These are phyloP conservation scores for Turritopsis dohrnii DNA, from an alignment of 30 jellyfish, hydroid and myxozoan genomes.

Conservation along the genomic window DNA sequence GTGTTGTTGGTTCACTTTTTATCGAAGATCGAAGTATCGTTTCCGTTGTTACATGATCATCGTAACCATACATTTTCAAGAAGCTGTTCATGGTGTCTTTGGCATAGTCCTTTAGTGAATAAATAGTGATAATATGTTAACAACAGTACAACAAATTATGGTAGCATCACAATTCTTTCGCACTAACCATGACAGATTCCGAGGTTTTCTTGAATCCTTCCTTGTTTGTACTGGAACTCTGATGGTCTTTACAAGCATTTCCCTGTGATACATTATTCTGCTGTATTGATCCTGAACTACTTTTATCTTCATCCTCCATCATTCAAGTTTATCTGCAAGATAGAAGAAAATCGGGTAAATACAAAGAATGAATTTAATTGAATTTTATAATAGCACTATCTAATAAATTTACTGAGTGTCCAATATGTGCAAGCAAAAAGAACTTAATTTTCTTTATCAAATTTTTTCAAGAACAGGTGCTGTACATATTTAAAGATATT, in stretches of 20 bases:
- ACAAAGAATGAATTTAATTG: too few relatives aligned
- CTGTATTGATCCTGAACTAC: background rate
- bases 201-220: background rate
- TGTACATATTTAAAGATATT: too few relatives aligned
- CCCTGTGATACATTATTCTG: background rate
- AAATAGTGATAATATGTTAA: background rate
- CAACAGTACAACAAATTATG: background rate
- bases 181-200: background rate
- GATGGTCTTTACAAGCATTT: background rate
- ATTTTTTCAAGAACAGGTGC: too few relatives aligned
- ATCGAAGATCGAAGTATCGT: background rate
- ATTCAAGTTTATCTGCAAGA: too few relatives aligned
- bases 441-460: too few relatives aligned
- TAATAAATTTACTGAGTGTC: too few relatives aligned
- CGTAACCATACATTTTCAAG: constrained; percentile 14
- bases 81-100: constrained; percentile 7
- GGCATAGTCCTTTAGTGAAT: background rate
- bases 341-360: too few relatives aligned
- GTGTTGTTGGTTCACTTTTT: constrained; percentile 17
- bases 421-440: too few relatives aligned
- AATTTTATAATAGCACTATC: too few relatives aligned
- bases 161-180: background rate
- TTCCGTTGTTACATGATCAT: background rate
- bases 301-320: background rate
- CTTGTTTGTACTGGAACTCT: background rate